These are phyloP conservation scores for Trachelus stipa DNA, from an alignment of 2,888 invertebrate genomes.

Conservation along the genomic window DNA sequence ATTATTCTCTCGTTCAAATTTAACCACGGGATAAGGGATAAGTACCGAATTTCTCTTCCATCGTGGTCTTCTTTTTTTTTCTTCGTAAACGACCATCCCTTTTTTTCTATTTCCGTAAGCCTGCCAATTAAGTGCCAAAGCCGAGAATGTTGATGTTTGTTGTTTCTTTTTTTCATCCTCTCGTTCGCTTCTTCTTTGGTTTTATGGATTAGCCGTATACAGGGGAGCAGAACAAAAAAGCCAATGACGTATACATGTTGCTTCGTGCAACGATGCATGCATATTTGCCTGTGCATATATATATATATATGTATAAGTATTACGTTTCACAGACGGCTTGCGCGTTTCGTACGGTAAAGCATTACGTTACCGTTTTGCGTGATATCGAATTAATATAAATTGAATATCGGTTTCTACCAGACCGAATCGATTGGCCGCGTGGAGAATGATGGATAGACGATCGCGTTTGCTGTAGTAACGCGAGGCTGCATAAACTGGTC, in stretches of 20 bases:
- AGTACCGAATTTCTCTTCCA: conserved; percentile 36
- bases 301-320: not conserved
- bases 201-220: not conserved
- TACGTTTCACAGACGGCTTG: not conserved
- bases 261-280: not conserved
- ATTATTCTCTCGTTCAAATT: conserved; percentile 45
- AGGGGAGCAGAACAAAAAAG: not conserved
- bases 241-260: not conserved
- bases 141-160: not conserved
- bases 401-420: not conserved
- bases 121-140: not conserved
- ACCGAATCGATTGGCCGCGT: not conserved
- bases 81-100: not conserved
- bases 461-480: not conserved
- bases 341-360: not conserved
- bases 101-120: not conserved
- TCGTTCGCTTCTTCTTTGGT: not conserved
- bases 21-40: conserved; percentile 44
- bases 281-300: not conserved
- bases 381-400: not conserved
- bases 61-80: not conserved
- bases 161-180: not conserved
- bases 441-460: not conserved
- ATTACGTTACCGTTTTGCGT: not conserved
- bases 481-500: not conserved